phyloP scores from a whole-genome alignment of 2,113 vertebrate species.

The Coptodon bakossiorum region DNA sequence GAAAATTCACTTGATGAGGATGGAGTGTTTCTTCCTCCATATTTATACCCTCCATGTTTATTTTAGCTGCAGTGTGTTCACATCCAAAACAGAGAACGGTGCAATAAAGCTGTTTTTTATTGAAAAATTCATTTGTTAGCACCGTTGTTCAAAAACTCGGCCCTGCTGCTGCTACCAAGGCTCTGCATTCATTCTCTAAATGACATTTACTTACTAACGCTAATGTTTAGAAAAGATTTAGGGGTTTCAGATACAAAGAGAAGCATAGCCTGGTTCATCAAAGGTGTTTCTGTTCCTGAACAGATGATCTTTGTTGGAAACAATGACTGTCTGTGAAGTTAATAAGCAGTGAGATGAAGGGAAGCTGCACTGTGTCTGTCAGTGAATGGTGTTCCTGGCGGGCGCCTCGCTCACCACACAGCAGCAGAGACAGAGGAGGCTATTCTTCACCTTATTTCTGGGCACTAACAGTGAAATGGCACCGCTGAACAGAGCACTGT shows the following conservation, averaged over 20 bases:
- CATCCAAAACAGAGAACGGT: neutral
- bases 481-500: neutral
- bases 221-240: neutral
- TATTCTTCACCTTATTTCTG: conserved; percentile 16
- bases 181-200: neutral
- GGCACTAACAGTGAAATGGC: neutral
- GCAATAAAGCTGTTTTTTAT: neutral
- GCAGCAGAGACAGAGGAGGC: conserved; percentile 12
- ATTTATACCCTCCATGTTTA: neutral
- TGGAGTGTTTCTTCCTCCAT: neutral
- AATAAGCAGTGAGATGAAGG: conserved; percentile 9
- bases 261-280: neutral
- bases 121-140: neutral
- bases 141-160: neutral
- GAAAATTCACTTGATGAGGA: neutral
- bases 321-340: conserved; percentile 28
- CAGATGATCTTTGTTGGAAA: conserved; percentile 19
- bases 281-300: neutral
- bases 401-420: neutral
- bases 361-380: conserved; percentile 29
- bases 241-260: neutral
- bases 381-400: conserved; percentile 20
- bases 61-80: neutral
- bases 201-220: neutral
- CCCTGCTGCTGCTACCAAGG: neutral